Evolutionary conservation across 2,888 invertebrate genomes (phyloP), one percentile per base, ranked within the genome.

Genomic region (Dinocampus coccinellae): DNA sequence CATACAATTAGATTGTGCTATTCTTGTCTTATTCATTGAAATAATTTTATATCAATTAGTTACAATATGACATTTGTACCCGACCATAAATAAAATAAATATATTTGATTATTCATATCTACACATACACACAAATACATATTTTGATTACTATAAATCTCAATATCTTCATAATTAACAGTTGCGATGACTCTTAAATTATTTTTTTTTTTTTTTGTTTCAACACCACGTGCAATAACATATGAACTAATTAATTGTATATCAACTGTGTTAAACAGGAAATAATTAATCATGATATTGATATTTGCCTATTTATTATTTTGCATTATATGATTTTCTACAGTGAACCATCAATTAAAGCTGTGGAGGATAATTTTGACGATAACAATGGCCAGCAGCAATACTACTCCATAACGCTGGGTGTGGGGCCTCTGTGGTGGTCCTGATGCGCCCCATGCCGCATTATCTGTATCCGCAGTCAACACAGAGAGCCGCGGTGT

Each of bases 401-500:
- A 67, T 89, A 90, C 82, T 90, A 89, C 83, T 90, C 89, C 89
- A 91, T 92, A 89, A 90, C 96, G 94, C 95, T 97, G 94, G 97
- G 97, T 89, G 94, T 96, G 92, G 97, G 97, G 97, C 97, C 97
- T 97, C 97, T 95, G 97, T 97, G 95, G 96, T 97, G 97, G 95
- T 98, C 97, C 97, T 98, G 98, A 98, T 97, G 97, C 93, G 93
- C 97, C 97, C 95, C 95, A 93, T 92, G 93, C 93, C 92, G 92
- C 92, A 91, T 90, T 91, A 87, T 91, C 91, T 88, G 87, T 87
- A 84, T 88, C 88, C 76, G 87, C 88, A 86, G 86, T 87, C 88
- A 90, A 89, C 90, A 90, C 91, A 91, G 91, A 91, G 91, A 91
- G 91, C 91, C 91, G 90, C 91, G 92, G 91, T 89, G 91, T 92